Conservation (phyloP, 2,888 invertebrate species). For the Eupithecia subfuscata region DNA sequence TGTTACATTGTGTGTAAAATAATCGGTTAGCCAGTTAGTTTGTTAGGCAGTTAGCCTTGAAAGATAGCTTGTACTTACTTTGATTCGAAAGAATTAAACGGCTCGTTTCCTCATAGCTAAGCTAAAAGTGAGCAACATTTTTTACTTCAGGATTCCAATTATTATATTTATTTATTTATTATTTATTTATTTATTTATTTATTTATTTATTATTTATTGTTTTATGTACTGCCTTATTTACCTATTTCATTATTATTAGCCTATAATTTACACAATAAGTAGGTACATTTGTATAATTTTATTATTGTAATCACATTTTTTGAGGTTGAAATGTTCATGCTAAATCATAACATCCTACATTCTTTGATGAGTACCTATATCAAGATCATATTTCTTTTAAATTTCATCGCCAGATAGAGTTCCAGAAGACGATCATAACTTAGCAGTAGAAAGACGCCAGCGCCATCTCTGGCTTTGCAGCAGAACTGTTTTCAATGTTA, state of each 20-base stretch:
- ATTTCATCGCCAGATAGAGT: background rate
- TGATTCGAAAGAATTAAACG: constrained; percentile 33
- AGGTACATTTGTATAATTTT: too few relatives aligned
- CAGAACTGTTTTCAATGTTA: constrained; percentile 9
- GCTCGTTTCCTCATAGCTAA: constrained; percentile 29
- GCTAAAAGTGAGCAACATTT: constrained; percentile 21
- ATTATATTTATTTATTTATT: too few relatives aligned
- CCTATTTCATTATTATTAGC: too few relatives aligned
- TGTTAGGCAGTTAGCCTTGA: constrained; percentile 25
- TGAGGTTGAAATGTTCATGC: too few relatives aligned
- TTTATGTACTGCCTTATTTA: too few relatives aligned
- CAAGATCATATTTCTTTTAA: background rate
- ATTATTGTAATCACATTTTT: too few relatives aligned
- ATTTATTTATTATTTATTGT: too few relatives aligned
- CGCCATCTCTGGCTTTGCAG: constrained; percentile 22
- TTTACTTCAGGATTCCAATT: constrained; percentile 28
- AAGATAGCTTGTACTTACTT: background rate
- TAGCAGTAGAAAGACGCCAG: background rate
- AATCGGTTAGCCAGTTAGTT: background rate
- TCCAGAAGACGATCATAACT: background rate
- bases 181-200: too few relatives aligned
- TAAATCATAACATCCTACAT: too few relatives aligned
- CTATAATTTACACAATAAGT: too few relatives aligned
- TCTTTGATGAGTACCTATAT: too few relatives aligned
- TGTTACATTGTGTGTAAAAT: background rate